Evolutionary conservation across 2,113 vertebrate species (phyloP).

Genomic region (Apteryx mantelli): DNA sequence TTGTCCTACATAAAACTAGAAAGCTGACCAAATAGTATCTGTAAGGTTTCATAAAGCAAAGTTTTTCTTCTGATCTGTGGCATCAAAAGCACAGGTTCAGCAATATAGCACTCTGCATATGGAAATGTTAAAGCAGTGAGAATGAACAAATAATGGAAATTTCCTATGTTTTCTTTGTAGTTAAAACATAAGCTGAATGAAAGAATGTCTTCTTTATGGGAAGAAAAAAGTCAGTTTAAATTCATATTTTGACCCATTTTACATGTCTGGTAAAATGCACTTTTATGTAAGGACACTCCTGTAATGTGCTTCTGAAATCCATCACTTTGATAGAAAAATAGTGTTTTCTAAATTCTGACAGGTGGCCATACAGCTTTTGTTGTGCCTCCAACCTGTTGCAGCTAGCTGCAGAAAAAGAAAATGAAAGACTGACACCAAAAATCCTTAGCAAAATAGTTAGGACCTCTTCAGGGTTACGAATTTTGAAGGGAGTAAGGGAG

Average conservation of each 20-base stretch:
- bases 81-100: background rate
- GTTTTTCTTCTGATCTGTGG: background rate
- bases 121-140: background rate
- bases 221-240: background rate
- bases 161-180: background rate
- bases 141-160: background rate
- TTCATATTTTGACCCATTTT: slow-evolving; percentile 17
- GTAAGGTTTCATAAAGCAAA: background rate
- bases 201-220: background rate
- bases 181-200: background rate
- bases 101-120: background rate
- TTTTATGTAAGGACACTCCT: background rate
- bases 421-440: background rate
- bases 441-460: fast-evolving
- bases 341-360: background rate
- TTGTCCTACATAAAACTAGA: slow-evolving; percentile 13
- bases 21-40: background rate
- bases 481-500: background rate
- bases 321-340: background rate
- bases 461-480: background rate
- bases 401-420: background rate
- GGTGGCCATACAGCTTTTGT: background rate
- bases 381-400: background rate
- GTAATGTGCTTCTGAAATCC: background rate
- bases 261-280: background rate